Evolutionary conservation across 2,888 invertebrate genomes (phyloP).

Genomic region (Adelognathus sp.): DNA sequence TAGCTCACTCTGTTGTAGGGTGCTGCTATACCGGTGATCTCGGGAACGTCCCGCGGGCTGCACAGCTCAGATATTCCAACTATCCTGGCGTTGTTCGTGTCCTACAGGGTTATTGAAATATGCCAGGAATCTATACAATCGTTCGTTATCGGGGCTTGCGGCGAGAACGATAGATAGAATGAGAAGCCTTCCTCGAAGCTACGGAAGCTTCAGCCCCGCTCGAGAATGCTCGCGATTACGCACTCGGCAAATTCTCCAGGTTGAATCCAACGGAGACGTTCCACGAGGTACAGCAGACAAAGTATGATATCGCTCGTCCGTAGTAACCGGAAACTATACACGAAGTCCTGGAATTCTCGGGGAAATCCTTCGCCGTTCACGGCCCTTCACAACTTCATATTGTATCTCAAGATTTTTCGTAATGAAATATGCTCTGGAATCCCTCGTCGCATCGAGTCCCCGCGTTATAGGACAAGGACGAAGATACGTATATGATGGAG

Average conservation of each 20-base stretch:
- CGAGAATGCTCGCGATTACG: slow-evolving; percentile 60
- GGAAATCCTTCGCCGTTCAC: slow-evolving; percentile 22
- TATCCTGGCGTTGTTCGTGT: slow-evolving; percentile 69
- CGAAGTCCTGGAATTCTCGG: slow-evolving; percentile 48
- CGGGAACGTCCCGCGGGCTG: slow-evolving; percentile 35
- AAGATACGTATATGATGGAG: slow-evolving; percentile 24
- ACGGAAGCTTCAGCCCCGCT: slow-evolving; percentile 37
- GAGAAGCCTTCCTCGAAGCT: slow-evolving; percentile 32
- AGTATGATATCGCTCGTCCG: slow-evolving; percentile 24
- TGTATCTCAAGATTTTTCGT: slow-evolving; percentile 37
- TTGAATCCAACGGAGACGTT: slow-evolving; percentile 55
- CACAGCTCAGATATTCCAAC: slow-evolving; percentile 70
- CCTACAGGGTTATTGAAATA: slow-evolving; percentile 74
- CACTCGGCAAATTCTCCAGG: slow-evolving; percentile 61
- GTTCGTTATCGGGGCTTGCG: slow-evolving; percentile 58
- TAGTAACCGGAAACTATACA: slow-evolving; percentile 47
- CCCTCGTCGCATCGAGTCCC: background rate
- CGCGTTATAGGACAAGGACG: background rate
- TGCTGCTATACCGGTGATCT: background rate
- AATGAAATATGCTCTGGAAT: slow-evolving; percentile 33
- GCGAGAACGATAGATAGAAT: slow-evolving; percentile 28
- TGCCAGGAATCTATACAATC: slow-evolving; percentile 74
- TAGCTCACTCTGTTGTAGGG: slow-evolving; percentile 17
- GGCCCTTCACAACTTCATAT: slow-evolving; percentile 4
- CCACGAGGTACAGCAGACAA: slow-evolving; percentile 2